Evolutionary conservation across 2,797 vertebrate genomes (phyloP), one percentile per base, ranked within the genome.

Genomic region (Limosa lapponica): DNA sequence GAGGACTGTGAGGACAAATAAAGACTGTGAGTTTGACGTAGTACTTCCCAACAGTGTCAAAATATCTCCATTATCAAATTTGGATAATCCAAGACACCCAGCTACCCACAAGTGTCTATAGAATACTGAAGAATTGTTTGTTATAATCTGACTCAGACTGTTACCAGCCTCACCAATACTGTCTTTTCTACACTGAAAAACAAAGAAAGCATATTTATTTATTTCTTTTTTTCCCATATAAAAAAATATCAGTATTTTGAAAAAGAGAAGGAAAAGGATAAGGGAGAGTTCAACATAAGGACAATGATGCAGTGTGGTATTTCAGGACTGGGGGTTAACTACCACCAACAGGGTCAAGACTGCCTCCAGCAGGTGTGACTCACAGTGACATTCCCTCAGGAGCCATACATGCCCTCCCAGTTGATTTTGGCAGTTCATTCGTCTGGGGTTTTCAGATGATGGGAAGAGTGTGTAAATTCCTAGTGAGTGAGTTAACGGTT

Each of bases 21-120:
- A 58, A 67, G 34, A 17, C 2, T 1, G 0, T 10, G 37, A 87
- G 9, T 86, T 86, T 59, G 23, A 25, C 1, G 0, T 14, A 48
- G 23, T 48, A 37, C 3, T 72, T 87, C 22, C n/a, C 51, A 67
- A 59, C 10, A 70, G 6, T 34, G 13, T 77, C 70, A 62, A 49
- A 64, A 87, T 57, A 6, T 57, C 28, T 83, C 51, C 9, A 3
- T 69, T 83, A 39, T 24, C 17, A 85, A 59, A 55, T 16, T 27
- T 32, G 20, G 11, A 30, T 65, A 64, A 70, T 48, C 44, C 44
- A 80, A 85, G 52, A 41, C 12, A 87, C 11, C 3, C 25, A 36
- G 0, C 3, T 67, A 78, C 17, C 10, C 62, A 41, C n/a, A 37
- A 15, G 10, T 70, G 6, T 44, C 48, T 70, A 16, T 51, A 36